phyloP scores from a whole-genome alignment of 2,113 vertebrate genomes.

The Aix galericulata region DNA sequence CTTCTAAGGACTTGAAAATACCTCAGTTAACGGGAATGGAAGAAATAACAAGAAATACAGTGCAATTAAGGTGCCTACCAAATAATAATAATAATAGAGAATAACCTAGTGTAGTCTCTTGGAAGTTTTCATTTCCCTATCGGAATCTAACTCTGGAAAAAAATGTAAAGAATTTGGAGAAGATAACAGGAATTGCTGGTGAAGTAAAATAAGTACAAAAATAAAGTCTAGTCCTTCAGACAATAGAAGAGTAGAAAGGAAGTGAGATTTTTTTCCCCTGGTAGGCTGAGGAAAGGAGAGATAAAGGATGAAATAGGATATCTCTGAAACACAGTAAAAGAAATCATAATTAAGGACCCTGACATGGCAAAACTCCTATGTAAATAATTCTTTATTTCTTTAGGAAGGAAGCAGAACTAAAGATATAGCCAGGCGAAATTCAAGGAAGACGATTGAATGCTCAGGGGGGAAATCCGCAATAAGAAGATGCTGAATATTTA shows the following conservation, averaged over 20 bases:
- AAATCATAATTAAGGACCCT: background rate
- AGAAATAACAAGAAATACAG: background rate
- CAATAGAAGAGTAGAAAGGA: slow-evolving; percentile 34
- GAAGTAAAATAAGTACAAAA: background rate
- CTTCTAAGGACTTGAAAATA: background rate
- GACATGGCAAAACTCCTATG: slow-evolving; percentile 31
- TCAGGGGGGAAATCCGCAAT: background rate
- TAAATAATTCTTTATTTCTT: slow-evolving; percentile 27
- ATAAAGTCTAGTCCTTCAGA: slow-evolving; percentile 1
- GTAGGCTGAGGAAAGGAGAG: background rate
- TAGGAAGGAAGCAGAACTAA: slow-evolving; percentile 37
- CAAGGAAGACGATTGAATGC: background rate
- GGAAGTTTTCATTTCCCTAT: background rate
- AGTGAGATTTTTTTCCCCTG: background rate
- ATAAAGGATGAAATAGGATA: background rate
- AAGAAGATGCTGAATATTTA: slow-evolving; percentile 12
- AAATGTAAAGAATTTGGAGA: background rate
- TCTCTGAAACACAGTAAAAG: background rate
- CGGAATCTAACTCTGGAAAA: background rate
- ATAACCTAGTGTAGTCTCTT: background rate
- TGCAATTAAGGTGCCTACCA: background rate
- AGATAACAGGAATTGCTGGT: slow-evolving; percentile 13
- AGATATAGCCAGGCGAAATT: background rate
- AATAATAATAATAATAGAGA: background rate
- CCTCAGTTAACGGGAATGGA: background rate